A percentile compares a stretch with the other conserved stretches of the same genome.
These are phyloP conservation scores for Sterna hirundo DNA, from an alignment of 2,113 vertebrate species.

Conservation along the genomic window DNA sequence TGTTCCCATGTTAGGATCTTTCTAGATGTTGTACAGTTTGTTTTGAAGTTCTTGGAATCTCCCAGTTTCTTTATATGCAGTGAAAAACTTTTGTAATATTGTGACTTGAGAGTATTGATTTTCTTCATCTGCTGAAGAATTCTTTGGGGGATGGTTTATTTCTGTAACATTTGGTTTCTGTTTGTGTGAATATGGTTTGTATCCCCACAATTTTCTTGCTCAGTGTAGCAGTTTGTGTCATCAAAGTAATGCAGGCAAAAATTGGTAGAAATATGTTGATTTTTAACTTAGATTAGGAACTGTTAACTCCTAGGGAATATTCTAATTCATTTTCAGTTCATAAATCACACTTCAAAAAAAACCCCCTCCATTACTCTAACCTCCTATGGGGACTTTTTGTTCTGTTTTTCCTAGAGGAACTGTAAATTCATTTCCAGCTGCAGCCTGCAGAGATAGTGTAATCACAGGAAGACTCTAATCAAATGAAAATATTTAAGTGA, in stretches of 20 bases:
- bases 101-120: neutral
- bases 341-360: neutral
- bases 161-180: neutral
- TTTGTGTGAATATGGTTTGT: neutral
- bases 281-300: neutral
- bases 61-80: neutral
- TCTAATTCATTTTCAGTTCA: neutral
- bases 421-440: constrained; percentile 8
- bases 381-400: neutral
- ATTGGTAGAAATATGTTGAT: neutral
- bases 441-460: neutral
- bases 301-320: neutral
- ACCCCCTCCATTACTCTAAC: neutral
- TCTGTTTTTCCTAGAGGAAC: neutral
- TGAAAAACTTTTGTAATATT: neutral
- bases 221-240: neutral
- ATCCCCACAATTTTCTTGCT: neutral
- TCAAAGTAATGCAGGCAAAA: neutral
- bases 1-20: neutral
- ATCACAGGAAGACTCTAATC: neutral
- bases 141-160: neutral
- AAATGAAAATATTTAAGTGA: neutral
- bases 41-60: neutral
- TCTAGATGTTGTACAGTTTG: neutral
- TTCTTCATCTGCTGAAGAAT: neutral